phyloP scores from a whole-genome alignment of 2,113 vertebrate species.

The Oryctolagus cuniculus region mOryCun1.1 NC_091448.1:27134501-27135000 shows the following conservation, averaged over 20 bases:
- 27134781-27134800: neutral
- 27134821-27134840: neutral
- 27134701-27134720: too few relatives aligned
- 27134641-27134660: too few relatives aligned
- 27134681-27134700: too few relatives aligned
- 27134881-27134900: neutral
- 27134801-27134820: neutral
- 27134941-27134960: constrained; percentile 43
- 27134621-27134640: too few relatives aligned
- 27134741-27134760: neutral
- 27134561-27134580: too few relatives aligned
- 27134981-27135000: too few relatives aligned
- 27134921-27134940: neutral
- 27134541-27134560: too few relatives aligned
- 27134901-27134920: constrained; percentile 3
- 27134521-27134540: too few relatives aligned
- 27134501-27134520: too few relatives aligned
- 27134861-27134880: neutral
- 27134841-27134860: neutral
- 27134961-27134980: neutral
- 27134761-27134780: neutral
- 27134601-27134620: too few relatives aligned
- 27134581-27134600: too few relatives aligned
- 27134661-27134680: too few relatives aligned
- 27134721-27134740: neutral